phyloP scores from a whole-genome alignment of 2,113 vertebrate genomes.

The Semnornis frantzii region DNA sequence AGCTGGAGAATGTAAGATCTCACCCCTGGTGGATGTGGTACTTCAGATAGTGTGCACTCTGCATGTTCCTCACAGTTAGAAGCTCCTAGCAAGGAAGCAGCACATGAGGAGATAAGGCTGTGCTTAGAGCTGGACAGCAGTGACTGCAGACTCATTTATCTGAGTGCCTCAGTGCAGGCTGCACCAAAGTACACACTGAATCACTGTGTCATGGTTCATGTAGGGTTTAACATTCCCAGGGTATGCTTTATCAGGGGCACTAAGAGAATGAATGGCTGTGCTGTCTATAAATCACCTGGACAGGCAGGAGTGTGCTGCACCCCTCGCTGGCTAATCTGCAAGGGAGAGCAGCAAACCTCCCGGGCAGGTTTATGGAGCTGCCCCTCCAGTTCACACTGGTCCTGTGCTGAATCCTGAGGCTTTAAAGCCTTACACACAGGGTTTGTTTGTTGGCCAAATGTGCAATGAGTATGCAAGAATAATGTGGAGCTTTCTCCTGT shows the following conservation, averaged over 20 bases:
- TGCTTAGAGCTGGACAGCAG: constrained; percentile 48
- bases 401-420: neutral
- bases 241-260: constrained; percentile 57
- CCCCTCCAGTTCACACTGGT: neutral
- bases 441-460: neutral
- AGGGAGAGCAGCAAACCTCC: neutral
- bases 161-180: neutral
- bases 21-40: neutral
- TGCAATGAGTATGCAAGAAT: neutral
- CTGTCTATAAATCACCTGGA: constrained; percentile 25
- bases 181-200: constrained; percentile 37
- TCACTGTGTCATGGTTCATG: constrained; percentile 47
- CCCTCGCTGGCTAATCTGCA: neutral
- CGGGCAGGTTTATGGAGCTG: neutral
- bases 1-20: constrained; percentile 40
- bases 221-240: constrained; percentile 65
- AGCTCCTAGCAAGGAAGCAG: constrained; percentile 46
- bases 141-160: constrained; percentile 43
- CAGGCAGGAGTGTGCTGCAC: constrained; percentile 3
- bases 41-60: constrained; percentile 28
- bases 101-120: constrained; percentile 53
- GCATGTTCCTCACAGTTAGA: constrained; percentile 20
- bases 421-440: neutral
- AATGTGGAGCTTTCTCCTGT: neutral
- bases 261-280: constrained; percentile 36